These are phyloP conservation scores for Tupiocoris notatus DNA, from an alignment of 2,888 invertebrate genomes.

Conservation along the genomic window DNA sequence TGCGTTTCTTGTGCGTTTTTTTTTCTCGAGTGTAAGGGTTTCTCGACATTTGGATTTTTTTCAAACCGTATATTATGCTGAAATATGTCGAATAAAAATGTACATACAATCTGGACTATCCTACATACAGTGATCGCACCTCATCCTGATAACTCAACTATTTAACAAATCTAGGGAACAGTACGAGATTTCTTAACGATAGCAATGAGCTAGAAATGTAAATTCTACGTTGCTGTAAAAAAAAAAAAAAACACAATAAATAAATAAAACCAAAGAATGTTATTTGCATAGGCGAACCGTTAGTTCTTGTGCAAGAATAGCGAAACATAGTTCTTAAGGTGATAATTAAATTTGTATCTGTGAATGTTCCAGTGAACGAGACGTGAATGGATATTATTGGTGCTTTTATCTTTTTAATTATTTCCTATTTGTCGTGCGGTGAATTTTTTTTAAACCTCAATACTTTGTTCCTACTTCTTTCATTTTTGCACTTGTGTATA, in stretches of 20 bases:
- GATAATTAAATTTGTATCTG: constrained; percentile 1
- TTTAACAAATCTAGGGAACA: constrained; percentile 14
- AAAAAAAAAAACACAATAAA: constrained; percentile 15
- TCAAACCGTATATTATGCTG: too few relatives aligned
- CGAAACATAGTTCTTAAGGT: background rate
- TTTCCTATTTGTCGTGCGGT: too few relatives aligned
- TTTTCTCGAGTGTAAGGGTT: too few relatives aligned
- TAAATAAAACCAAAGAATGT: background rate
- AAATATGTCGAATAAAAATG: too few relatives aligned
- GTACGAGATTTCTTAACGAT: constrained; percentile 12
- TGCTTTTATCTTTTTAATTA: constrained; percentile 1
- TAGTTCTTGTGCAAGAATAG: constrained; percentile 11
- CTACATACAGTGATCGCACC: background rate
- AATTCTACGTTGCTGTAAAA: background rate
- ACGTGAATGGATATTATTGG: constrained; percentile 10
- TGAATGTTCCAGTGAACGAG: background rate
- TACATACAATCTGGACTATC: background rate
- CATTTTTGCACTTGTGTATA: too few relatives aligned
- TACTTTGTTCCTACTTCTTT: too few relatives aligned
- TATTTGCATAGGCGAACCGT: constrained; percentile 11
- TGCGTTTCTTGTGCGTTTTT: background rate
- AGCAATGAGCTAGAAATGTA: constrained; percentile 2
- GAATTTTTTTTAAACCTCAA: too few relatives aligned
- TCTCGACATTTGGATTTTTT: too few relatives aligned
- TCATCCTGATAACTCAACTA: background rate